phyloP scores from a whole-genome alignment of 2,797 vertebrate genomes.

The Steatocranus sp. region DNA sequence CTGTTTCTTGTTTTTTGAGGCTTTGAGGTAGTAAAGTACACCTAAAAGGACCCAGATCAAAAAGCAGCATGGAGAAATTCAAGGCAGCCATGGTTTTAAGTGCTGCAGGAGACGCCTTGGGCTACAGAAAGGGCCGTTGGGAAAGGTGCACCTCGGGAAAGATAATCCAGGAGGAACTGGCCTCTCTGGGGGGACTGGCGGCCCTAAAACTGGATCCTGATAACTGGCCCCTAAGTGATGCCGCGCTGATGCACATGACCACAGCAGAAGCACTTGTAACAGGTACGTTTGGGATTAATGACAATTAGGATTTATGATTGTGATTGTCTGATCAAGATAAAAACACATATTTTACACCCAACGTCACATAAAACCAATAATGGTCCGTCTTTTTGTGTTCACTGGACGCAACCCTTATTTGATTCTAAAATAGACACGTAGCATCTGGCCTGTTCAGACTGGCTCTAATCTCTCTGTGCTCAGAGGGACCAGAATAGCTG shows the following conservation, averaged over 20 bases:
- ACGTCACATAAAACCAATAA: background rate
- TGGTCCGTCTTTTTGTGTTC: background rate
- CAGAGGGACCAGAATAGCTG: slow-evolving; percentile 21
- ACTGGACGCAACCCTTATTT: background rate
- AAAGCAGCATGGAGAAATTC: slow-evolving; percentile 84
- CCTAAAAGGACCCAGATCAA: background rate
- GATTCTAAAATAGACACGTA: background rate
- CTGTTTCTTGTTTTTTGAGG: background rate
- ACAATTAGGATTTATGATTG: background rate
- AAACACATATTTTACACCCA: background rate
- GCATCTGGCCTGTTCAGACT: background rate
- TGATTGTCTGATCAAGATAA: background rate
- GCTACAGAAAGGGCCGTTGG: slow-evolving; percentile 82
- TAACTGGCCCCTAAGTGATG: slow-evolving; percentile 92
- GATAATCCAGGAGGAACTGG: slow-evolving; percentile 86
- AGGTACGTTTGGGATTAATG: slow-evolving; percentile 70
- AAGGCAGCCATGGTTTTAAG: slow-evolving; percentile 89
- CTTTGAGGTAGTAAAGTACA: background rate
- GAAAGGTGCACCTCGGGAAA: slow-evolving; percentile 79
- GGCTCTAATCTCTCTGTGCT: background rate
- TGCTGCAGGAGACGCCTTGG: slow-evolving; percentile 87
- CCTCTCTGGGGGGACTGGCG: slow-evolving; percentile 80
- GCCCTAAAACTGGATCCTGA: slow-evolving; percentile 81
- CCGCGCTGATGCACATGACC: slow-evolving; percentile 90
- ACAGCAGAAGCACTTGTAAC: slow-evolving; percentile 91